Evolutionary conservation across 1,140 invertebrate species (phyloP).

Genomic region (Rhyzopertha dominica): DNA sequence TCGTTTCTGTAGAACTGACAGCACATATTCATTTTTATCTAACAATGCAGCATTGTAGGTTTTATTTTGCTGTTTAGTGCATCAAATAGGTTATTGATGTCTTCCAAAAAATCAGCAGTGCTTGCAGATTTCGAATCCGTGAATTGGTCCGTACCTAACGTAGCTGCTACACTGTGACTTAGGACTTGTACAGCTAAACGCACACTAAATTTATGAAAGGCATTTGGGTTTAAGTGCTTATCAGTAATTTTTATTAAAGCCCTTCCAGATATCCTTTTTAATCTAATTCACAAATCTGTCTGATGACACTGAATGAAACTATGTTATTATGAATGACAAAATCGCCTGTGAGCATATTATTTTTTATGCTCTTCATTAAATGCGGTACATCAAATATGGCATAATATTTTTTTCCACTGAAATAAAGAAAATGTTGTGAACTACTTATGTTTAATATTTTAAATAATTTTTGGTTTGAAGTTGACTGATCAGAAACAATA

Average conservation of each 20-base stretch:
- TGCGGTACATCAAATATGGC: too few relatives aligned
- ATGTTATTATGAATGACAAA: too few relatives aligned
- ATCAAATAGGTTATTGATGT: constrained; percentile 30
- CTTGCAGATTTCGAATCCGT: constrained; percentile 17
- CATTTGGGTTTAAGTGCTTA: constrained; percentile 31
- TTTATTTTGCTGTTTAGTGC: constrained; percentile 23
- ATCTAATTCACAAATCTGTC: too few relatives aligned
- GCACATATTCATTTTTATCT: neutral
- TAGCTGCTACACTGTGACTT: constrained; percentile 24
- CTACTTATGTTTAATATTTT: too few relatives aligned
- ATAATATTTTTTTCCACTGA: too few relatives aligned
- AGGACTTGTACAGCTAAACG: constrained; percentile 32
- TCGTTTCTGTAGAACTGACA: neutral
- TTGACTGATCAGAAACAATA: too few relatives aligned
- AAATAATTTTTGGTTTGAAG: too few relatives aligned
- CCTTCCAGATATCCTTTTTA: constrained; percentile 18
- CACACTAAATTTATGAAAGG: constrained; percentile 37
- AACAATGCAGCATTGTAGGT: constrained; percentile 14
- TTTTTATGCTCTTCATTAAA: too few relatives aligned
- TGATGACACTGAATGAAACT: too few relatives aligned
- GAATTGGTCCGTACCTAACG: constrained; percentile 24
- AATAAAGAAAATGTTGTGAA: too few relatives aligned
- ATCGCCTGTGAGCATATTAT: too few relatives aligned
- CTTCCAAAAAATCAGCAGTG: constrained; percentile 24
- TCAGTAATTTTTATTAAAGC: constrained; percentile 26